Base-by-base conservation (phyloP, 2,113 vertebrate species). In the Festucalex cinctus region DNA sequence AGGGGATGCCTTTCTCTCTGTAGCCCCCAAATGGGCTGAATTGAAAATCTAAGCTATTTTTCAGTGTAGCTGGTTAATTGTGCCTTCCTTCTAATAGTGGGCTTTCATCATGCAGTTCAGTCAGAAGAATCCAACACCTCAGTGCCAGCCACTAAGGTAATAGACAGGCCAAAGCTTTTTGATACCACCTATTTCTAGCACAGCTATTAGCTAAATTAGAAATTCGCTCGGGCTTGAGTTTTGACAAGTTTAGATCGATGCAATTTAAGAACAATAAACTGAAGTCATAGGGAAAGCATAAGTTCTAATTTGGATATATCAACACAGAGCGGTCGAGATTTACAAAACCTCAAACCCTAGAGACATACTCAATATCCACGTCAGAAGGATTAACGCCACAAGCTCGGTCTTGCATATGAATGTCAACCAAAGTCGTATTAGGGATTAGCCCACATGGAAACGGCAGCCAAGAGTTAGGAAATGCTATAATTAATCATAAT, bases 51-150 rank as follows among this genome's bases (percentile, higher is more conserved):
- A 17, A 46, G 44, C 16, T 46, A 10, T 49, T 22, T 49, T 60
- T 37, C 58, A 60, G 32, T 53, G 22, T 61, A 57, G 65, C 69
- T 51, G 44, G 46, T 9, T 67, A 58, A 74, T 72, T 69, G 32
- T 69, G 60, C 44, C 68, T 63, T 82, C 73, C 12, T 79, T 78
- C 80, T 75, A 74, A 82, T 77, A 62, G 51, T 54, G 51, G 74
- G 22, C 32, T 28, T 73, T 75, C 70, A 62, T 65, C 63, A 56
- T 69, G 60, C 73, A 66, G 67, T 37, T 32, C 67, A 68, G 65
- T 68, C 20, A 69, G 59, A 90, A 78, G 81, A 90, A 88, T 87
- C 84, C 84, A 61, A 75, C 86, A 68, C 82, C 63, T 65, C 54
- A 46, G 16, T 1, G 70, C 51, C 70, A 81, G 76, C 54, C 62